Base-by-base conservation (phyloP, 2,113 vertebrate genomes). In the Nycticebus coucang region DNA sequence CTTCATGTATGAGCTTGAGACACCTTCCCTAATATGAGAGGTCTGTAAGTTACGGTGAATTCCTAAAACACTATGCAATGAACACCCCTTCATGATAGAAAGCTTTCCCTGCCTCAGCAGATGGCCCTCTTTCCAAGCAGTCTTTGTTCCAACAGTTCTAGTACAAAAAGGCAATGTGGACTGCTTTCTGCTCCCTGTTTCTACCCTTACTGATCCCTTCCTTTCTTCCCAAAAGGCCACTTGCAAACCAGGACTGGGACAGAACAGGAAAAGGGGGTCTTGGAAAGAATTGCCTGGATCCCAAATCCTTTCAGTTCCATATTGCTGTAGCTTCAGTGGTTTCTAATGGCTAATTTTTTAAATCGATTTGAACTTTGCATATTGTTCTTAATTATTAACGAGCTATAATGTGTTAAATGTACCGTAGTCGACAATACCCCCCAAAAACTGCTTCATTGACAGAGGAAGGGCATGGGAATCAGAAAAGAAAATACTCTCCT, bases 381-480 rank as follows among this genome's bases (percentile, higher is more conserved):
- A 79, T 93, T 75, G 78, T 35, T 94, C 74, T 96, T 94, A 95
- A 97, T 96, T 92, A 97, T 92, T 93, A 97, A 93, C 78, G 96
- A 71, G 57, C 24, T 95, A 74, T 96, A 94, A 91, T 94, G 66
- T 30, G 15, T 82, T 95, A 93, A 93, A 95, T 93, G 59, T 53
- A 80, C 68, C 69, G 9, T 28, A 96, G 57, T 94, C 6, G 1
- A 88, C 79, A 78, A 57, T 53, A 83, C 19, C 19, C 19, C 30
- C 64, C 64, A 64, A 96, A 64, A 96, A 95, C 45, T 33, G 26
- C 10, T 77, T 93, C 50, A 4, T 21, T 28, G 71, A 94, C 66
- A 78, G 19, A 89, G 17, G 78, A 14, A 96, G 45, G 35, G 0
- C 41, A 35, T 57, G 50, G 50, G 60, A 87, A 60, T 75, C 75